phyloP scores from a whole-genome alignment of 2,113 vertebrate species.

The Hippocampus guttulatus region DNA sequence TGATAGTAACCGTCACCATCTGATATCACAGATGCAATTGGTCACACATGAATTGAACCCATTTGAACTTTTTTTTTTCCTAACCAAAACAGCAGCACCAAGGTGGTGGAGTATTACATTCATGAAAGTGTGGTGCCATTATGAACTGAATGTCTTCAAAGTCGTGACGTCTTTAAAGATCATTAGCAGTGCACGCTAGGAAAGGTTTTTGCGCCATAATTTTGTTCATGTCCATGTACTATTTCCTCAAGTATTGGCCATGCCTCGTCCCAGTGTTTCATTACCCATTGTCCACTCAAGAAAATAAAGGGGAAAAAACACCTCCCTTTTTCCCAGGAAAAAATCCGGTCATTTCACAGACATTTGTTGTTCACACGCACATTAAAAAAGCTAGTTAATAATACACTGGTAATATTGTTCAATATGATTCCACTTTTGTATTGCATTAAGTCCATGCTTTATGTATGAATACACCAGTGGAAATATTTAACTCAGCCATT shows the following conservation, averaged over 20 bases:
- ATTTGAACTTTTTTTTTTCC: not conserved
- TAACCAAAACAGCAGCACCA: too few species aligned
- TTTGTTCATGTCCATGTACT: not conserved
- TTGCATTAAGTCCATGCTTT: not conserved
- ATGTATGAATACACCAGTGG: not conserved
- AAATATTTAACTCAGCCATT: conserved; percentile 3
- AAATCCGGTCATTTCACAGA: too few species aligned
- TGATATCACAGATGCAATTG: not conserved
- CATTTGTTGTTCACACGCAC: too few species aligned
- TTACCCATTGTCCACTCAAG: not conserved
- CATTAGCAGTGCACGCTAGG: too few species aligned
- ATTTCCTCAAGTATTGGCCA: not conserved
- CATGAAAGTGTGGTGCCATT: too few species aligned
- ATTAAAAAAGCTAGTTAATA: not conserved
- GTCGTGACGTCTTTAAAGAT: too few species aligned
- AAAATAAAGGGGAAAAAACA: not conserved
- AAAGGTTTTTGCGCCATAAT: not conserved
- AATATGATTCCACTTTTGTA: not conserved
- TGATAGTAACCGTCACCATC: not conserved
- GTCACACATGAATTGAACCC: not conserved
- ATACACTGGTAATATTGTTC: not conserved
- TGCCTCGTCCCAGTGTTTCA: not conserved
- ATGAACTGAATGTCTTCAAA: too few species aligned
- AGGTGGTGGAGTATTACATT: too few species aligned
- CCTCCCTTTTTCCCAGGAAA: not conserved